These are phyloP conservation scores for Myrmecobius fasciatus DNA, from an alignment of 2,113 vertebrate species.

Conservation along the genomic window DNA sequence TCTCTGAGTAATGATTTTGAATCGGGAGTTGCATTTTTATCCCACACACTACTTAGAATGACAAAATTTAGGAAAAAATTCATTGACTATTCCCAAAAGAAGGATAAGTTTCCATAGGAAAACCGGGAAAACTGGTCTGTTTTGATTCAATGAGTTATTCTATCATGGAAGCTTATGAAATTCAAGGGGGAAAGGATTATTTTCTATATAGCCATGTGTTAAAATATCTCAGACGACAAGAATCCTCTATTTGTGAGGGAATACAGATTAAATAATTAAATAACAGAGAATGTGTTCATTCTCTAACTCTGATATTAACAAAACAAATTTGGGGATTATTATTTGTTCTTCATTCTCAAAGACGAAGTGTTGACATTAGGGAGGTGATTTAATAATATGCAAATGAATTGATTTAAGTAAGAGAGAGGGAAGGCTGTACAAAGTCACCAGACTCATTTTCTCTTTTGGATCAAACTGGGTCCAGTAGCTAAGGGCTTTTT, in stretches of 20 bases:
- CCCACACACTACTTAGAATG: not conserved
- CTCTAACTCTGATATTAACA: conserved; percentile 62
- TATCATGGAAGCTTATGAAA: not conserved
- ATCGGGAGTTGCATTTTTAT: too few species aligned
- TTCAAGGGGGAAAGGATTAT: not conserved
- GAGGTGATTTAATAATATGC: too few species aligned
- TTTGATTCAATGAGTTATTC: not conserved
- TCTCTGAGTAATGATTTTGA: too few species aligned
- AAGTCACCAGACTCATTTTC: too few species aligned
- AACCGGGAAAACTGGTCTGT: not conserved
- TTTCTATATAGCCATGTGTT: conserved; percentile 49
- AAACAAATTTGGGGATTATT: conserved; percentile 19
- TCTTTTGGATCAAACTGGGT: too few species aligned
- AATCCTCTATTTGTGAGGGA: conserved; percentile 56
- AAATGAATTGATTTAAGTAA: too few species aligned
- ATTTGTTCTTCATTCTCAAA: too few species aligned
- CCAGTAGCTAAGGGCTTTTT: too few species aligned
- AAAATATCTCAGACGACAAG: conserved; percentile 64
- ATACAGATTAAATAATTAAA: conserved; percentile 38
- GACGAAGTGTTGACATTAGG: too few species aligned
- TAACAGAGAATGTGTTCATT: conserved; percentile 40
- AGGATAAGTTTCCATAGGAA: not conserved
- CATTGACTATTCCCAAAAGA: not conserved
- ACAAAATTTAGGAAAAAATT: not conserved
- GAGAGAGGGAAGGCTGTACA: too few species aligned